phyloP scores from a whole-genome alignment of 2,888 invertebrate genomes.

The Notocelia uddmanniana region DNA sequence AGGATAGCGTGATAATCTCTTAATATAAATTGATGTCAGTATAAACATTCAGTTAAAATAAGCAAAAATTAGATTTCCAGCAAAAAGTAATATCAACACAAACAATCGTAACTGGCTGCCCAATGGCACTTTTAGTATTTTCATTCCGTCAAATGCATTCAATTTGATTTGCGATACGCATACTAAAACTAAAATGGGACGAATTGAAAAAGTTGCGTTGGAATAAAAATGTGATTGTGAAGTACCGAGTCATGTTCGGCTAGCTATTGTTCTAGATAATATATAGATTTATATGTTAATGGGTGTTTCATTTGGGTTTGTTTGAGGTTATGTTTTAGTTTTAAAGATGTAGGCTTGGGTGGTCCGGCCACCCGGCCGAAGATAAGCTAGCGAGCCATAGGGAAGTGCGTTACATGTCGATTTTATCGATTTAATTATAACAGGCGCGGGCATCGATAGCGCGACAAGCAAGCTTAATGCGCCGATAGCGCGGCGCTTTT shows the following conservation, averaged over 20 bases:
- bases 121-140: conserved; percentile 12
- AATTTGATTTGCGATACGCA: conserved; percentile 31
- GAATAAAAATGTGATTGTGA: conserved; percentile 21
- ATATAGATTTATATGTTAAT: conserved; percentile 58
- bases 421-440: conserved; percentile 76
- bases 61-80: neutral
- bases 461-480: conserved; percentile 44
- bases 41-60: neutral
- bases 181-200: conserved; percentile 13
- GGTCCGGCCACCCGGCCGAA: conserved; percentile 70
- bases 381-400: conserved; percentile 66
- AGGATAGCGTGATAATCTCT: neutral
- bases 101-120: conserved; percentile 6
- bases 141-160: conserved; percentile 22
- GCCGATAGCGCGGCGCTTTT: conserved; percentile 38
- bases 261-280: conserved; percentile 65
- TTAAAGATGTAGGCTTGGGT: conserved; percentile 62
- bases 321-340: conserved; percentile 41
- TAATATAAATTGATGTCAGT: conserved; percentile 17
- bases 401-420: conserved; percentile 69
- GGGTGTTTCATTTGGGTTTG: conserved; percentile 68
- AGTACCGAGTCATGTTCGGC: conserved; percentile 46
- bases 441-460: conserved; percentile 52
- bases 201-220: conserved; percentile 26
- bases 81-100: conserved; percentile 13